Evolutionary conservation across 2,113 vertebrate genomes (phyloP).

Genomic region (Gavia stellata): DNA sequence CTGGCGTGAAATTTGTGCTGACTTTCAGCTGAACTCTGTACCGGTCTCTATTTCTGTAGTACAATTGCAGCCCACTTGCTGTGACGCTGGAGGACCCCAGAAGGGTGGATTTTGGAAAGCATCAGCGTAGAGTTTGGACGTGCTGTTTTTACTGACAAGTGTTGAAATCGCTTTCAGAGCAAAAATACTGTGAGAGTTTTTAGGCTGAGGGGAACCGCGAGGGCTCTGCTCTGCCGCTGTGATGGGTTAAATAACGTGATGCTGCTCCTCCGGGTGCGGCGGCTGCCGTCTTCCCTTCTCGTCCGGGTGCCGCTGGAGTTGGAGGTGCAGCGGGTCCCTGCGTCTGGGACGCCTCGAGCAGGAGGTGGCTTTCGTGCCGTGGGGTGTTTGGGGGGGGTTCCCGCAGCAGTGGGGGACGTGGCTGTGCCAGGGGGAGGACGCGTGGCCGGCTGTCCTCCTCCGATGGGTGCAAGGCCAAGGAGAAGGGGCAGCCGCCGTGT

Average conservation of each 20-base stretch:
- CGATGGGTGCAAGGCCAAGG: not conserved
- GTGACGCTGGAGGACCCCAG: not conserved
- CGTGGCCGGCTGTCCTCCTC: not conserved
- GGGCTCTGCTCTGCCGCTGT: not conserved
- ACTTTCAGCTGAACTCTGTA: not conserved
- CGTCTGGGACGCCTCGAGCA: rapidly evolving
- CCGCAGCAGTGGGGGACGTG: not conserved
- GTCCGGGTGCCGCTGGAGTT: not conserved
- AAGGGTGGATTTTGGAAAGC: not conserved
- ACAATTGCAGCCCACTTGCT: not conserved
- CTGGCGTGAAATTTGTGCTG: not conserved
- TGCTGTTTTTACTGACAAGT: not conserved
- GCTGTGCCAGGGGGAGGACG: too few relatives aligned
- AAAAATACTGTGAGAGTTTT: not conserved
- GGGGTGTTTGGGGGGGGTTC: not conserved
- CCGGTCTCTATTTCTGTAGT: too few relatives aligned
- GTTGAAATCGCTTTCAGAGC: not conserved
- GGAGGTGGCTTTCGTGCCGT: not conserved
- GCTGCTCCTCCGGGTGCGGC: not conserved
- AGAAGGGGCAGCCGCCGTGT: too few relatives aligned
- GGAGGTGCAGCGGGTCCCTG: not conserved
- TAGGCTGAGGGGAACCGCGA: not conserved
- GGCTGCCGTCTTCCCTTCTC: not conserved
- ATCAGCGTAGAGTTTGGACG: rapidly evolving
- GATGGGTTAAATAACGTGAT: too few relatives aligned